These are phyloP conservation scores for Papilio machaon DNA, from an alignment of 1,140 invertebrate genomes.

Conservation along the genomic window DNA sequence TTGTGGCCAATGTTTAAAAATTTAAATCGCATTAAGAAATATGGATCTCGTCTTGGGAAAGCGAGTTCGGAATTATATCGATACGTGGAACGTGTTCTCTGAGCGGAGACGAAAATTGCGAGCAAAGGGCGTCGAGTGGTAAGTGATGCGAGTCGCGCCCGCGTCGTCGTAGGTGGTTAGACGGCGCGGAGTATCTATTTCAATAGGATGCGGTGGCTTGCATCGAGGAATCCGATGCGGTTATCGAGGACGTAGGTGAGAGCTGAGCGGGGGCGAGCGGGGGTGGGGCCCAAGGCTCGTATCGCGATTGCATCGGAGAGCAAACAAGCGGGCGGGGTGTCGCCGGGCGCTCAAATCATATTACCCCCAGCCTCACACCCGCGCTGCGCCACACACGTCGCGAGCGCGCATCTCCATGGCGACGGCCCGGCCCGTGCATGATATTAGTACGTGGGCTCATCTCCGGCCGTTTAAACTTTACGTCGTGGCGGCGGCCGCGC, in stretches of 20 bases:
- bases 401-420: slow-evolving; percentile 78
- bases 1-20: background rate
- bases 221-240: slow-evolving; percentile 77
- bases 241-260: slow-evolving; percentile 77
- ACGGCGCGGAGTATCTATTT: slow-evolving; percentile 70
- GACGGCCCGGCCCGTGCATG: slow-evolving; percentile 80
- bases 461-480: slow-evolving; percentile 78
- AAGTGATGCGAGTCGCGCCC: slow-evolving; percentile 53
- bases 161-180: slow-evolving; percentile 60
- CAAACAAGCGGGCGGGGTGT: slow-evolving; percentile 78
- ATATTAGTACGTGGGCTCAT: slow-evolving; percentile 80
- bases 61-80: slow-evolving; percentile 35
- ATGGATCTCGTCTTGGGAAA: slow-evolving; percentile 8
- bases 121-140: slow-evolving; percentile 15
- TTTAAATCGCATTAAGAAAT: slow-evolving; percentile 23
- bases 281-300: slow-evolving; percentile 56
- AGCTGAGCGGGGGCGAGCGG: slow-evolving; percentile 59
- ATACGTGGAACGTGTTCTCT: slow-evolving; percentile 45
- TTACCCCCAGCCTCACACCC: slow-evolving; percentile 74
- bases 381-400: slow-evolving; percentile 69
- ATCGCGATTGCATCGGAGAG: slow-evolving; percentile 81
- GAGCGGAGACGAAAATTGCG: slow-evolving; percentile 49
- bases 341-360: slow-evolving; percentile 76
- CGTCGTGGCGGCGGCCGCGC: slow-evolving; percentile 54
- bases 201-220: slow-evolving; percentile 75